Base-by-base conservation (phyloP, 2,888 invertebrate species). In the Hipparchia sbordonii region DNA sequence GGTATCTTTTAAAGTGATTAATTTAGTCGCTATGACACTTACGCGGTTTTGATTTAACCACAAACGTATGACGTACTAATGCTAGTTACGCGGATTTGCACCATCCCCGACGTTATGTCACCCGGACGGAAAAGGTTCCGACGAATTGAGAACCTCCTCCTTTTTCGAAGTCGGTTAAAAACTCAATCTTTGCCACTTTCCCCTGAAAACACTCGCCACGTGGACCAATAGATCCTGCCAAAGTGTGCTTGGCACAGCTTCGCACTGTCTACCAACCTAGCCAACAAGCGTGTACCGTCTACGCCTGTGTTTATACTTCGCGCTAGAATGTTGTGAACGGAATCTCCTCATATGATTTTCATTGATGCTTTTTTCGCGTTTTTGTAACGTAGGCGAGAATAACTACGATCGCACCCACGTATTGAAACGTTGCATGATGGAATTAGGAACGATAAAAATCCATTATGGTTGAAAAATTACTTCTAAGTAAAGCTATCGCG, bases 271-370 rank as follows among this genome's bases (percentile, higher is more conserved):
- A 84, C 80, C 80, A 75, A 70, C 71, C 70, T 78, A 79, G 82
- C 82, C 82, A 79, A 83, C 78, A 78, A 78, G 74, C 23, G 77
- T 89, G 90, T 90, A 89, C 81, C 89, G 90, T 86, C 89, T 86
- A 84, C 79, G 79, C 81, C 80, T 57, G 63, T 72, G 75, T 76
- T 76, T 77, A 77, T 74, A 75, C 72, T 57, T 57, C 57, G 3
- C 57, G 6, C 10, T 6, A 70, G 69, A 73, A 71, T 68, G 70
- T 65, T 74, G 72, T 72, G 71, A 74, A 75, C 72, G 67, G 71
- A 70, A 74, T 67, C 72, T 23, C 59, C 59, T 60, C 73, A 63
- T 73, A 72, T 72, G 75, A 74, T 67, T 62, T 67, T 73, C 75
- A 75, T 75, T 75, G 71, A 75, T 70, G 73, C 39, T 72, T 70